Percentiles rank a stretch among this genome's conserved stretches.
Evolutionary conservation across 2,113 vertebrate species (phyloP).

Genomic region (Atractosteus spatula): DNA sequence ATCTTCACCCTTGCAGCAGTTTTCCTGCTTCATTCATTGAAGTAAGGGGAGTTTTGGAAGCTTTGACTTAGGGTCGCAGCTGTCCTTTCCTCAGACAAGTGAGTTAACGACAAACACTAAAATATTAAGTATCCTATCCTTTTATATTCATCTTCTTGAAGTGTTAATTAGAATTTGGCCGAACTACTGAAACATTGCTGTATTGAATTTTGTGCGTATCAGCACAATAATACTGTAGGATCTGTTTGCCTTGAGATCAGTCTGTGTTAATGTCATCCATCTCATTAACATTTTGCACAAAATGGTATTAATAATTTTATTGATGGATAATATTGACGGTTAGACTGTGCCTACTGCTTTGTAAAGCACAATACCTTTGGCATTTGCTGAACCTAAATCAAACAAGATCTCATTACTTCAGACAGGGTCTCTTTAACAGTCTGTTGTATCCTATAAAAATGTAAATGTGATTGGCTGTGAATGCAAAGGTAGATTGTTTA

Average conservation of each 20-base stretch:
- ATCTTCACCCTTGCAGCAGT: too few species aligned
- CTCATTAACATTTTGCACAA: slow-evolving; percentile 72
- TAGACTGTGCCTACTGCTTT: slow-evolving; percentile 46
- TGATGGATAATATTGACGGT: slow-evolving; percentile 72
- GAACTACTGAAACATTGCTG: too few species aligned
- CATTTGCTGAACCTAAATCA: slow-evolving; percentile 66
- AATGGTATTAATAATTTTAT: slow-evolving; percentile 78
- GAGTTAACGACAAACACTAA: too few species aligned
- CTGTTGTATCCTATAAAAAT: slow-evolving; percentile 58
- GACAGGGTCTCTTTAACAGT: slow-evolving; percentile 55
- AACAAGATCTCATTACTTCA: slow-evolving; percentile 71
- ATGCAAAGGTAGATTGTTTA: slow-evolving; percentile 51
- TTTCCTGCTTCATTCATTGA: too few species aligned
- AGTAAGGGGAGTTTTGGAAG: too few species aligned
- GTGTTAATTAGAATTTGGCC: too few species aligned
- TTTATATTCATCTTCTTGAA: too few species aligned
- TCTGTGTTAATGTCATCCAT: slow-evolving; percentile 75
- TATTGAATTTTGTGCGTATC: too few species aligned
- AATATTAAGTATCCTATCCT: too few species aligned
- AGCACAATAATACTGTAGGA: slow-evolving; percentile 40
- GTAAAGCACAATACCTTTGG: slow-evolving; percentile 49
- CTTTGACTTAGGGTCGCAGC: too few species aligned
- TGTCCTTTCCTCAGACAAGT: too few species aligned
- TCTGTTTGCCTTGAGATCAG: slow-evolving; percentile 76
- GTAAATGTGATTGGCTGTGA: slow-evolving; percentile 48